Base-by-base conservation (phyloP, 2,888 invertebrate species). In the Sinelater perroti region DNA sequence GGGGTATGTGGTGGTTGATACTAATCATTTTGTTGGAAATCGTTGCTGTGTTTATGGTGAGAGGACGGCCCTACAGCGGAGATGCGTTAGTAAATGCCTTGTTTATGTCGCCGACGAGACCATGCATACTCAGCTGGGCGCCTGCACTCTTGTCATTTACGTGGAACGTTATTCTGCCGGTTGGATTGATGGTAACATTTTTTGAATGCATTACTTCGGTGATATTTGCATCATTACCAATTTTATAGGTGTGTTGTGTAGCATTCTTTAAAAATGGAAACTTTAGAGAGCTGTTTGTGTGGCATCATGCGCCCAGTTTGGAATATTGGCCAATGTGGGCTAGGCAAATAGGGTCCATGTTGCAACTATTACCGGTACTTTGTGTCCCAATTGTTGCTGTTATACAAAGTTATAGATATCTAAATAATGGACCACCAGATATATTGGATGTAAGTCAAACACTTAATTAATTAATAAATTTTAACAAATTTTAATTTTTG, bases 1-100 rank as follows among this genome's bases (percentile, higher is more conserved):
- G 91, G 10, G 93, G 93, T 2, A 83, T 88, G 2, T 95, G 95
- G 95, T 93, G 93, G 89, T 84, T 94, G 54, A 87, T 92, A 74
- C 83, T 89, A 49, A 79, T 93, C 31, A 91, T 93, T 75, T 81
- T 91, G 38, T 80, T 89, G 33, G 85, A 92, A 74, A 85, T 90
- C 42, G 84, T 87, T 65, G 93, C 91, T n/a, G 88, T 94, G 57
- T 92, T 94, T 75, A 87, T 91, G 73, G 90, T 94, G 6, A 85
- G 93, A 21, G 94, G 95, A 2, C 84, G 93, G 18, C 94, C 94
- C 0, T 93, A 92, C 75, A 88, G 90, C 60, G 91, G 93, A 1
- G 91, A 91, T 71, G 85, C 85, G 2, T 82, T 88, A 10, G 87
- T 87, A 1, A 82, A 83, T 2, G 83, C 86, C 44, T 74, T 88